Evolutionary conservation across 2,797 vertebrate genomes (phyloP), one percentile per base, ranked within the genome.

Genomic region (Potorous gilbertii): DNA sequence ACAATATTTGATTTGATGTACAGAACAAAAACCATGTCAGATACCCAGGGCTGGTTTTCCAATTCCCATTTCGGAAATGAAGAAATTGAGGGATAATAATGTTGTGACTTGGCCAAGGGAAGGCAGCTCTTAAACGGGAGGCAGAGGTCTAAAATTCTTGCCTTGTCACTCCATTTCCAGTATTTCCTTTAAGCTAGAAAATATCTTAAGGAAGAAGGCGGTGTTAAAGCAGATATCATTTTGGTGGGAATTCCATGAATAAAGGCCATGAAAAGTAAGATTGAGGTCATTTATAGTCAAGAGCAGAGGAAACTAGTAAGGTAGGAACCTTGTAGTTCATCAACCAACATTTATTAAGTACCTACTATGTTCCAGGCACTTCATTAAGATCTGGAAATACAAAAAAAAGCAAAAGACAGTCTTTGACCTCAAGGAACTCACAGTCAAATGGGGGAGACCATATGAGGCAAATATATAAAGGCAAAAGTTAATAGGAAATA

Each of bases 351-450:
- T 66, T n/a, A 16, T 66, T n/a, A n/a, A 34, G 62, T 12, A 66
- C 31, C 13, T 66, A 5, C 12, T 34, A 66, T n/a, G 12, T 34
- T 1, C 4, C 62, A 66, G 62, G 12, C 31, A n/a, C 4, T n/a
- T 1, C n/a, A 34, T 2, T 66, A n/a, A 66, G 5, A 8, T 5
- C 0, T n/a, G 4, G 13, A 1, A 0, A 6, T n/a, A 66, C 24
- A 66, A n/a, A 66, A 16, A 11, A 34, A 66, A 13, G 31, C 62
- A 66, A 66, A 66, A 66, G 57, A 66, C 4, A 66, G 34, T 66
- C 34, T 14, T n/a, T 66, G 13, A 16, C 62, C 14, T 66, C 34
- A 66, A n/a, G 14, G 13, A n/a, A 1, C 34, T n/a, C 13, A 14
- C 4, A 34, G 16, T n/a, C 31, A n/a, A 66, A n/a, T n/a, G 34